Evolutionary conservation across 2,113 vertebrate species (phyloP).

Genomic region (Perca flavescens): DNA sequence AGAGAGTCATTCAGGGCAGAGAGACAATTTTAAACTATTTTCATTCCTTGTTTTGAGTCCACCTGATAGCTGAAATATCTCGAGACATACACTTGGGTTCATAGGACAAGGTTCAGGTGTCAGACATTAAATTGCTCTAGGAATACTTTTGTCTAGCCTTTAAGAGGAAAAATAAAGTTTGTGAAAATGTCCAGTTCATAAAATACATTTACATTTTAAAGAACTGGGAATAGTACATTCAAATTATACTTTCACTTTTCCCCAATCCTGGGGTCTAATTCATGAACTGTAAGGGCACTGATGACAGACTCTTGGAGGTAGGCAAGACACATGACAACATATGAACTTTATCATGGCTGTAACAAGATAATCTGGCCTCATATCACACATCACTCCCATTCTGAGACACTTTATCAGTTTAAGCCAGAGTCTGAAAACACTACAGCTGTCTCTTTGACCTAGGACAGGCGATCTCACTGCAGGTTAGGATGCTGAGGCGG

Average conservation of each 20-base stretch:
- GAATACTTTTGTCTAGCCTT: slow-evolving; percentile 29
- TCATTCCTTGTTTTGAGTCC: slow-evolving; percentile 48
- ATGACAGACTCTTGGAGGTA: neutral
- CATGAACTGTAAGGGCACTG: neutral
- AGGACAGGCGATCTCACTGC: slow-evolving; percentile 57
- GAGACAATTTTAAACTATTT: slow-evolving; percentile 24
- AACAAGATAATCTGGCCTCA: slow-evolving; percentile 56
- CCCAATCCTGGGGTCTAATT: neutral
- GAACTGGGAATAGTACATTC: neutral
- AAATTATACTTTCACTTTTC: neutral
- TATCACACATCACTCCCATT: slow-evolving; percentile 50
- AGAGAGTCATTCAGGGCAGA: slow-evolving; percentile 48
- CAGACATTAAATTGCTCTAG: slow-evolving; percentile 45
- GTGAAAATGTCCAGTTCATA: neutral
- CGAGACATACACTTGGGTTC: slow-evolving; percentile 47
- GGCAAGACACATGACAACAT: slow-evolving; percentile 28
- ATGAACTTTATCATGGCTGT: slow-evolving; percentile 51
- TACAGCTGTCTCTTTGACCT: slow-evolving; percentile 76
- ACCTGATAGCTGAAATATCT: slow-evolving; percentile 57
- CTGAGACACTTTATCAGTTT: slow-evolving; percentile 64
- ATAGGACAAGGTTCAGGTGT: slow-evolving; percentile 68
- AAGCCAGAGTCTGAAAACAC: slow-evolving; percentile 48
- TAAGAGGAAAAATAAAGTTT: neutral
- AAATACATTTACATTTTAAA: slow-evolving; percentile 6
- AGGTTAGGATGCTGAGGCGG: slow-evolving; percentile 76